A percentile compares a stretch with the other conserved stretches of the same genome.
These are phyloP conservation scores for Philotrypesis tridentata DNA, from an alignment of 1,140 invertebrate genomes.

Conservation along the genomic window DNA sequence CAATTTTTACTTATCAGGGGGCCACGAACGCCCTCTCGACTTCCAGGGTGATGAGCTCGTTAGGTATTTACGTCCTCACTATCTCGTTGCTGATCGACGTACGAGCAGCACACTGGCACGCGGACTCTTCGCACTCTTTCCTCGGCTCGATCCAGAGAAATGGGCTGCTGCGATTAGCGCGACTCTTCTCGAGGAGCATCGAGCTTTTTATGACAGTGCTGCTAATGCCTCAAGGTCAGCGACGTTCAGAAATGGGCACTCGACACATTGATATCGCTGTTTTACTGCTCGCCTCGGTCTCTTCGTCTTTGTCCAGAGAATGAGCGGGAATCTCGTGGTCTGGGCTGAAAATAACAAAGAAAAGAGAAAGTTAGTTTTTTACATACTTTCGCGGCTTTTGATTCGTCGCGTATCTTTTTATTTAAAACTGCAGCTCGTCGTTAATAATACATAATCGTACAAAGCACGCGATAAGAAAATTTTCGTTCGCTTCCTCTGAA, in stretches of 20 bases:
- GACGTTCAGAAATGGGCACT: background rate
- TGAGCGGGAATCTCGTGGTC: background rate
- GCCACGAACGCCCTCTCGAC: constrained; percentile 25
- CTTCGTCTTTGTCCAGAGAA: constrained; percentile 19
- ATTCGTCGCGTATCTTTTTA: too few species aligned
- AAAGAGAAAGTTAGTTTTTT: background rate
- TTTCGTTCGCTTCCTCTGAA: too few species aligned
- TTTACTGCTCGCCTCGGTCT: background rate
- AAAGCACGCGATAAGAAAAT: too few species aligned
- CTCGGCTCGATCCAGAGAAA: background rate
- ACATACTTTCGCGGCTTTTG: background rate
- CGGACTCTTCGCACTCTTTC: background rate
- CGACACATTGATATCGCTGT: constrained; percentile 72
- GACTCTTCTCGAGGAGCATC: constrained; percentile 21
- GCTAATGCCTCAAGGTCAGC: constrained; percentile 8
- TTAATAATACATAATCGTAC: too few species aligned
- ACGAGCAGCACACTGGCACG: constrained; percentile 27
- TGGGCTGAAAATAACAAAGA: background rate
- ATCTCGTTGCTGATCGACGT: constrained; percentile 17
- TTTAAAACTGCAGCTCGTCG: too few species aligned
- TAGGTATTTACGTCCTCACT: background rate
- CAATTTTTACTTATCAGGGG: constrained; percentile 49
- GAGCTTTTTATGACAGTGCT: constrained; percentile 1
- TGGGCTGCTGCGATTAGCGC: background rate
- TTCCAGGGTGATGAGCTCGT: background rate